phyloP scores from a whole-genome alignment of 1,140 invertebrate species.

The Medauroidea extradentata region DNA sequence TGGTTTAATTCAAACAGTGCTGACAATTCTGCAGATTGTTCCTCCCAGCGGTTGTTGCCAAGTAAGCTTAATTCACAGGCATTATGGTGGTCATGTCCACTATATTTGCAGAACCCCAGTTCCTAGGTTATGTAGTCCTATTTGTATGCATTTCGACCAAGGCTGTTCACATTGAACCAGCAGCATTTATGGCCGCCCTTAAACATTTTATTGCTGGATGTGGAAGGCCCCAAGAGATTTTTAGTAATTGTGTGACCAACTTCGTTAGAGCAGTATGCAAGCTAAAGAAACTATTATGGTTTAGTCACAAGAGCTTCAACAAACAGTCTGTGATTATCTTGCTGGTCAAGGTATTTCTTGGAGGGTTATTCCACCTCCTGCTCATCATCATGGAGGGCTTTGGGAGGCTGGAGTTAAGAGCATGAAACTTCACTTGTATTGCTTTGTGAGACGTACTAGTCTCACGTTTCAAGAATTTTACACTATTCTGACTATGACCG shows the following conservation, averaged over 20 bases:
- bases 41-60: too few relatives aligned
- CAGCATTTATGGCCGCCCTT: constrained; percentile 22
- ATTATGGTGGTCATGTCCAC: too few relatives aligned
- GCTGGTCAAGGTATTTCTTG: constrained; percentile 29
- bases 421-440: constrained; percentile 20
- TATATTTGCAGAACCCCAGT: too few relatives aligned
- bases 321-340: background rate
- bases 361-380: constrained; percentile 40
- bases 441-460: constrained; percentile 10
- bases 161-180: constrained; percentile 31
- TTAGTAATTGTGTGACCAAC: constrained; percentile 37
- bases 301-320: background rate
- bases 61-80: too few relatives aligned
- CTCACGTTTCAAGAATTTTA: constrained; percentile 32
- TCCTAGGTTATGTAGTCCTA: constrained; percentile 16
- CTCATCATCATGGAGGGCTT: constrained; percentile 39
- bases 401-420: constrained; percentile 36
- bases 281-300: background rate
- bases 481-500: constrained; percentile 29
- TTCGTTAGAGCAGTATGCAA: constrained; percentile 27
- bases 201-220: constrained; percentile 22
- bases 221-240: constrained; percentile 23
- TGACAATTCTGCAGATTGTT: too few relatives aligned
- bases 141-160: constrained; percentile 28
- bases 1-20: too few relatives aligned